Percentiles rank a stretch among this genome's conserved stretches.
phyloP scores from a whole-genome alignment of 2,113 vertebrate genomes.

The Cololabis saira region DNA sequence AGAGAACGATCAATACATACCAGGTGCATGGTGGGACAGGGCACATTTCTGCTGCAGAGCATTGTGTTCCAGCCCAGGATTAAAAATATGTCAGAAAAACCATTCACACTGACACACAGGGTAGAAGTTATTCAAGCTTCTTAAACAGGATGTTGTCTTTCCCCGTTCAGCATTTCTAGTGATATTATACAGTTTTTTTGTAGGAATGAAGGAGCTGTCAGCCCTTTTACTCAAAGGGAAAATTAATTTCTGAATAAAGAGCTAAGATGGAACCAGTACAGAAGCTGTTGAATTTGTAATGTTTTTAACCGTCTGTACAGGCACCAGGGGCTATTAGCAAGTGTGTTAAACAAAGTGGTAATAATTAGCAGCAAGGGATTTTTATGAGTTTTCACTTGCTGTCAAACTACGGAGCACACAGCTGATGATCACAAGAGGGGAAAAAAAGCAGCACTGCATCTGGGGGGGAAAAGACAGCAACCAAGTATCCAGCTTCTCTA shows the following conservation, averaged over 20 bases:
- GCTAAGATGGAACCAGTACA: slow-evolving; percentile 20
- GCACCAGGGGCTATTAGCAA: slow-evolving; percentile 37
- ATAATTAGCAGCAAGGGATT: slow-evolving; percentile 48
- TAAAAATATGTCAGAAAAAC: slow-evolving; percentile 7
- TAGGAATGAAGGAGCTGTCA: neutral
- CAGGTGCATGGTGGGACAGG: slow-evolving; percentile 57
- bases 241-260: slow-evolving; percentile 33
- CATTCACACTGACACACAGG: neutral
- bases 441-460: slow-evolving; percentile 1
- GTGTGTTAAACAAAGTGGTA: slow-evolving; percentile 47
- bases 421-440: slow-evolving; percentile 16
- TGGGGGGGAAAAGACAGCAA: neutral
- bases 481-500: slow-evolving; percentile 41
- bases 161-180: neutral
- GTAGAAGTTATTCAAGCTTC: neutral
- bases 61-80: slow-evolving; percentile 17
- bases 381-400: slow-evolving; percentile 16
- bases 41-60: slow-evolving; percentile 61
- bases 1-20: slow-evolving; percentile 65
- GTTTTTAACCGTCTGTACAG: slow-evolving; percentile 40
- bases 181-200: neutral
- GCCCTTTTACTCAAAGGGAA: slow-evolving; percentile 15
- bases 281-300: slow-evolving; percentile 41
- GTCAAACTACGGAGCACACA: slow-evolving; percentile 1
- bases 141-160: slow-evolving; percentile 4